Evolutionary conservation across 2,888 invertebrate genomes (phyloP).

Genomic region (Microctonus hyperodae): DNA sequence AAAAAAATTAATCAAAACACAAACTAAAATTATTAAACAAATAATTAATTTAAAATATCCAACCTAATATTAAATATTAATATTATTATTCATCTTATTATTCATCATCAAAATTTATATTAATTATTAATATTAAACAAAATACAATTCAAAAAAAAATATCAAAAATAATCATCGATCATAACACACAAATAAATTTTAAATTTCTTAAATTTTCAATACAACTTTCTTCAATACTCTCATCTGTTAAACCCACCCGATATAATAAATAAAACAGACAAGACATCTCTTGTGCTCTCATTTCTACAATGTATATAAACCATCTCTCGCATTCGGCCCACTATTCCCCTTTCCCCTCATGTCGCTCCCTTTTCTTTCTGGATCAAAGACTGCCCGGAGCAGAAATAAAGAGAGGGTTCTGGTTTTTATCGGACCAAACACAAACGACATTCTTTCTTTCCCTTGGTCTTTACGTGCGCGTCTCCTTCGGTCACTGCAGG

Average conservation of each 20-base stretch:
- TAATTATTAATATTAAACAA: no score
- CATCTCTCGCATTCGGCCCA: not conserved
- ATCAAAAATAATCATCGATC: no score
- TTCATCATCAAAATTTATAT: no score
- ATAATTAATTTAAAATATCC: no score
- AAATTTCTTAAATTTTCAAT: no score
- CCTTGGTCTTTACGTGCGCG: conserved; percentile 37
- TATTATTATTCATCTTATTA: no score
- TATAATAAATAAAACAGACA: not conserved
- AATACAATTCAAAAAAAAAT: no score
- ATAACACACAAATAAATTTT: no score
- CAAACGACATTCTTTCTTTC: conserved; percentile 50
- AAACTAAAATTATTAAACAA: no score
- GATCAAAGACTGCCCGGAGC: conserved; percentile 35
- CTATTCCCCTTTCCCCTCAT: not conserved
- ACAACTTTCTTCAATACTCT: not conserved
- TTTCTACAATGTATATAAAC: no score
- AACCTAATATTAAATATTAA: no score
- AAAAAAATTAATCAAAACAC: no score
- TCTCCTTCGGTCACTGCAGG: conserved; percentile 22
- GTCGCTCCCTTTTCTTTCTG: conserved; percentile 16
- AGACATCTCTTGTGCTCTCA: not conserved
- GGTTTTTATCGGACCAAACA: conserved; percentile 45
- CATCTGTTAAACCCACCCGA: not conserved
- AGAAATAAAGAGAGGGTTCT: conserved; percentile 35